Conservation (phyloP, 2,113 vertebrate species). For the Oenanthe oenanthe region DNA sequence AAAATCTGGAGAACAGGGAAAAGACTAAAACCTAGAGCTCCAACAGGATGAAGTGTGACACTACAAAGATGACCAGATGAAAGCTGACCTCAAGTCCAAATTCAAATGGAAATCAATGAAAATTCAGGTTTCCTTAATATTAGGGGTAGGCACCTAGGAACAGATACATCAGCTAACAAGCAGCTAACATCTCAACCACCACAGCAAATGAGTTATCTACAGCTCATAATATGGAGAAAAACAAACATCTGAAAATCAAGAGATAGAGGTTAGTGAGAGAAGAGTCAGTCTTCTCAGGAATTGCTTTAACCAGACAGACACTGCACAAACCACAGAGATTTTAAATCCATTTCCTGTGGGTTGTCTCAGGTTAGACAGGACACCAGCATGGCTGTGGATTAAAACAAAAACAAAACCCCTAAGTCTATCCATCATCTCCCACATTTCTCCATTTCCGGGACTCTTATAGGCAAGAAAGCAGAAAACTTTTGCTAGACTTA, state of each 20-base stretch:
- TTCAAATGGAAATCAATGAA: background rate
- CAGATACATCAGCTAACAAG: background rate
- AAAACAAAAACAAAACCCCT: background rate
- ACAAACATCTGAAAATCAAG: background rate
- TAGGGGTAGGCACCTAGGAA: background rate
- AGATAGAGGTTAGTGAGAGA: fast-evolving
- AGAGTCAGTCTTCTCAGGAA: background rate
- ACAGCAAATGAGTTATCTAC: background rate
- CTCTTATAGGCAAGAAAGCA: background rate
- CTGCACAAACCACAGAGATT: background rate
- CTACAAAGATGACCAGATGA: background rate
- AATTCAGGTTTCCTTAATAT: background rate
- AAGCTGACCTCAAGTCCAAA: background rate
- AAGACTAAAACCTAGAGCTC: background rate
- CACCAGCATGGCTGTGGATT: background rate
- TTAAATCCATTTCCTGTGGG: background rate
- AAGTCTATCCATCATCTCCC: background rate
- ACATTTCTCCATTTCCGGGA: background rate
- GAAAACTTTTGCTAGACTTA: background rate
- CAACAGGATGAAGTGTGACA: background rate
- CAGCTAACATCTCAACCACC: background rate
- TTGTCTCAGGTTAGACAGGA: background rate
- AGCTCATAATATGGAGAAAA: background rate
- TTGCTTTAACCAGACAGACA: background rate
- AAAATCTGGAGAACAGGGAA: background rate